These are phyloP conservation scores for Oxygymnocypris stewartii DNA, from an alignment of 2,113 vertebrate species.

Conservation along the genomic window DNA sequence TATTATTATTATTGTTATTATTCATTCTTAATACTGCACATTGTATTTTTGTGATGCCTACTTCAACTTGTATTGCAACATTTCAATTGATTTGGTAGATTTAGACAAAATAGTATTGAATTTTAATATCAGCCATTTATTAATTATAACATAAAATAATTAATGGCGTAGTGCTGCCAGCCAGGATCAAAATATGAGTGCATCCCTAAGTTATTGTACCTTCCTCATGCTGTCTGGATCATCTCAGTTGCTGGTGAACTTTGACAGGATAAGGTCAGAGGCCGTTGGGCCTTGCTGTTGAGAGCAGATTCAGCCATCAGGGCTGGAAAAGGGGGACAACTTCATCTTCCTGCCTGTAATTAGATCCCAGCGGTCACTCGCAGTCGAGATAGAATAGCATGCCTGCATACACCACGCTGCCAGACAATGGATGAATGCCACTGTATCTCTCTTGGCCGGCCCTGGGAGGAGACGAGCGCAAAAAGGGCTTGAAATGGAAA, in stretches of 20 bases:
- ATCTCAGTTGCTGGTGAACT: neutral
- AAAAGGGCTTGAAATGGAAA: conserved; percentile 66
- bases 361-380: conserved; percentile 67
- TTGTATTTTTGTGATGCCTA: neutral
- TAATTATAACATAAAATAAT: neutral
- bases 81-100: neutral
- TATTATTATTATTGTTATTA: neutral
- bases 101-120: neutral
- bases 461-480: conserved; percentile 33
- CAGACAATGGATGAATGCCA: conserved; percentile 62
- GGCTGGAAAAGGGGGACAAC: conserved; percentile 60
- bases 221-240: neutral
- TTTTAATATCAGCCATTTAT: neutral
- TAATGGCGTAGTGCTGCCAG: neutral
- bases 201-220: neutral
- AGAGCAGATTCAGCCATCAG: conserved; percentile 68
- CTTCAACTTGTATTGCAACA: neutral
- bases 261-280: conserved; percentile 54
- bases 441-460: conserved; percentile 61
- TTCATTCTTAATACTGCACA: neutral
- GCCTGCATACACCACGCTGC: conserved; percentile 40
- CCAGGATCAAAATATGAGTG: neutral
- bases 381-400: conserved; percentile 61
- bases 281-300: conserved; percentile 57
- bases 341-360: conserved; percentile 71